phyloP scores from a whole-genome alignment of 2,797 vertebrate genomes.

The Pachyuromys duprasi region DNA sequence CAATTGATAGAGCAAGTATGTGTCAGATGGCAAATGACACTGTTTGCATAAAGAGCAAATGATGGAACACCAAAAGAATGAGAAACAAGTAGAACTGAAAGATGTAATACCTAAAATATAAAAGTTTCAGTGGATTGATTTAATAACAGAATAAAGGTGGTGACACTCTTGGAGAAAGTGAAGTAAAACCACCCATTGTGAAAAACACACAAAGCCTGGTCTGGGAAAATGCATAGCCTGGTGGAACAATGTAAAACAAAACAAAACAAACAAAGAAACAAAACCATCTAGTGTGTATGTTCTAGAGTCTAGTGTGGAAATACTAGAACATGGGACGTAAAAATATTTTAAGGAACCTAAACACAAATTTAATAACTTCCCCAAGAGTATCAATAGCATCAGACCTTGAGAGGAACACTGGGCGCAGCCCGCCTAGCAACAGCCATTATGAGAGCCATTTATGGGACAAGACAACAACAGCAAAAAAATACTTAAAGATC shows the following conservation, averaged over 20 bases:
- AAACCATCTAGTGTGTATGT: neutral
- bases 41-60: neutral
- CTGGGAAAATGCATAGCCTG: neutral
- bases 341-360: neutral
- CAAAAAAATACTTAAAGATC: conserved; percentile 16
- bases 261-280: no score
- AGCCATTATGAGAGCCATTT: neutral
- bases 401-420: neutral
- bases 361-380: neutral
- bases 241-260: neutral
- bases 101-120: neutral
- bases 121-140: neutral
- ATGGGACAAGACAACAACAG: neutral
- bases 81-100: neutral
- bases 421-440: neutral
- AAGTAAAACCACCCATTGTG: neutral
- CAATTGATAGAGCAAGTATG: conserved; percentile 5
- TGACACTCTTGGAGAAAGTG: neutral
- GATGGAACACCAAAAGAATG: neutral
- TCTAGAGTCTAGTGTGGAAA: neutral
- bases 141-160: conserved; percentile 6
- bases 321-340: neutral
- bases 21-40: neutral
- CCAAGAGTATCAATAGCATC: neutral
- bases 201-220: neutral